Percentiles rank a stretch among this genome's conserved stretches.
Evolutionary conservation across 1,140 invertebrate species (phyloP).

Genomic region (Microplitis mediator): DNA sequence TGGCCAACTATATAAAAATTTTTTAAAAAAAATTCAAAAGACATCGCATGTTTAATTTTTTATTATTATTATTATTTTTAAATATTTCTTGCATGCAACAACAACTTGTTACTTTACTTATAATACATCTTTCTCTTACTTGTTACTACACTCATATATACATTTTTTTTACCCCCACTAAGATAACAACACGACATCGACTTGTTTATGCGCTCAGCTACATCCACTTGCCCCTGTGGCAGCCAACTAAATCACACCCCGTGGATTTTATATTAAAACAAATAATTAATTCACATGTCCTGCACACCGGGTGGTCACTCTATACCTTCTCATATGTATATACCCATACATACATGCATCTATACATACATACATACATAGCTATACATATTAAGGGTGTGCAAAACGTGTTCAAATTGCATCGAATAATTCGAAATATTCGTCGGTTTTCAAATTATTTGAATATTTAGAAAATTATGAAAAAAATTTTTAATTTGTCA

Average conservation of each 20-base stretch:
- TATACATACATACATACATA: too few relatives aligned
- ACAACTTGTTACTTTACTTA: slow-evolving; percentile 36
- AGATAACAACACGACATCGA: slow-evolving; percentile 45
- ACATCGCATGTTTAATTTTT: too few relatives aligned
- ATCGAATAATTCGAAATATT: too few relatives aligned
- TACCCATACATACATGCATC: too few relatives aligned
- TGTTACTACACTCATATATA: neutral
- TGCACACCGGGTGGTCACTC: slow-evolving; percentile 54
- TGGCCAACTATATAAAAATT: too few relatives aligned
- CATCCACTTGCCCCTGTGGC: slow-evolving; percentile 47
- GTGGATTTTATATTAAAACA: slow-evolving; percentile 62
- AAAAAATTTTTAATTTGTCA: too few relatives aligned
- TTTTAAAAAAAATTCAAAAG: too few relatives aligned
- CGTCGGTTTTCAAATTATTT: too few relatives aligned
- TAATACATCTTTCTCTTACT: slow-evolving; percentile 33
- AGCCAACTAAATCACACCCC: slow-evolving; percentile 58
- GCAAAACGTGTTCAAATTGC: too few relatives aligned
- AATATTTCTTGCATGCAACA: slow-evolving; percentile 9
- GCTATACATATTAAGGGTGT: too few relatives aligned
- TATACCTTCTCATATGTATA: neutral
- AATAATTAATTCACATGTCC: slow-evolving; percentile 61
- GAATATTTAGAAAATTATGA: too few relatives aligned
- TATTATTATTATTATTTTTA: too few relatives aligned
- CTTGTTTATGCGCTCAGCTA: slow-evolving; percentile 52
- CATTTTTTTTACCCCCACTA: neutral